Percentiles rank a stretch among this genome's conserved stretches.
These are phyloP conservation scores for Microtus pennsylvanicus DNA, from an alignment of 2,113 vertebrate species.

Conservation along the genomic window DNA sequence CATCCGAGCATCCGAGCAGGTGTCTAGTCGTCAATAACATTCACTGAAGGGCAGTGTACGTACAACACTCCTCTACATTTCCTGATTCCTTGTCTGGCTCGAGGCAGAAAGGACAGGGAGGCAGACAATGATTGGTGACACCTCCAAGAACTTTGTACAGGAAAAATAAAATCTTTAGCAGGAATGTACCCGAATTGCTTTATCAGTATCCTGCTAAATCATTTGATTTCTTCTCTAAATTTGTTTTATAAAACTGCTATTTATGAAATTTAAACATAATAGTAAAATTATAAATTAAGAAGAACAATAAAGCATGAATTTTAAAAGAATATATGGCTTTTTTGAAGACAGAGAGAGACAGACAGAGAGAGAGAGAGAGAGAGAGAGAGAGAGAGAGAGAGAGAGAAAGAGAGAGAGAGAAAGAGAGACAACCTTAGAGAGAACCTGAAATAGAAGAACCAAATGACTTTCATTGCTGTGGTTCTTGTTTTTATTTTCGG, in stretches of 20 bases:
- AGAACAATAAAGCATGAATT: not conserved
- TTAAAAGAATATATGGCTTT: not conserved
- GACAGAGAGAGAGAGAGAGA: not conserved
- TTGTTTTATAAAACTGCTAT: slow-evolving; percentile 2
- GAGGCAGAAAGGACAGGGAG: slow-evolving; percentile 39
- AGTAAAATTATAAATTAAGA: slow-evolving; percentile 23
- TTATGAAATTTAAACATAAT: slow-evolving; percentile 15
- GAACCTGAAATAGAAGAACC: slow-evolving; percentile 11
- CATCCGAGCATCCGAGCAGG: slow-evolving; percentile 64
- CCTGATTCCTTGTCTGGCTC: slow-evolving; percentile 63
- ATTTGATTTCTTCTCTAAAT: slow-evolving; percentile 20
- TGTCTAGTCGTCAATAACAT: slow-evolving; percentile 76
- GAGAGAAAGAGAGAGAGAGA: too few species aligned
- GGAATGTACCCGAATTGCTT: not conserved
- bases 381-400: not conserved
- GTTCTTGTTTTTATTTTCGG: not conserved
- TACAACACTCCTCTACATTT: slow-evolving; percentile 50
- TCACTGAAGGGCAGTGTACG: slow-evolving; percentile 70
- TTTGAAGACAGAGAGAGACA: not conserved
- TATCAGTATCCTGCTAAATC: slow-evolving; percentile 25
- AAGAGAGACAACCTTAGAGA: not conserved
- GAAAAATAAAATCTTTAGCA: slow-evolving; percentile 25
- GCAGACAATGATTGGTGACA: slow-evolving; percentile 63
- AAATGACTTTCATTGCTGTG: not conserved
- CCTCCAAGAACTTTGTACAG: slow-evolving; percentile 26